Percentiles rank a stretch among this genome's conserved stretches.
These are phyloP conservation scores for Temnothorax longispinosus DNA, from an alignment of 1,140 invertebrate species.

Conservation along the genomic window DNA sequence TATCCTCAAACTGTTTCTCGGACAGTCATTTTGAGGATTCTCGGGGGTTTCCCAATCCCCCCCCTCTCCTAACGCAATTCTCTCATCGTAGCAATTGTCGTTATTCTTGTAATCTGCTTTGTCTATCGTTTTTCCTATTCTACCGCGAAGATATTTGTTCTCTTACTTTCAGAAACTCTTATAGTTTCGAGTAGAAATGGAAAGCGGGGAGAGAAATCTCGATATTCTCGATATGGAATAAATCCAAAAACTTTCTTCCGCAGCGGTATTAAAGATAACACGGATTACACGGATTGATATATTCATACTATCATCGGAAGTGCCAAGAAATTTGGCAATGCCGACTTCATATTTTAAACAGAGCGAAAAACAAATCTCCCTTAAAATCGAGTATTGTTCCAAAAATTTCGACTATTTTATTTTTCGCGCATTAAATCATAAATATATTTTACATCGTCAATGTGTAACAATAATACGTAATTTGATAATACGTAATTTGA, in stretches of 20 bases:
- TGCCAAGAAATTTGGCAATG: not conserved
- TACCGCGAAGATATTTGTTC: not conserved
- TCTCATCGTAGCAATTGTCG: not conserved
- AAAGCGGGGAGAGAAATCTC: not conserved
- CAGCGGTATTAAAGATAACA: not conserved
- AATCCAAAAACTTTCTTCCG: slow-evolving; percentile 45
- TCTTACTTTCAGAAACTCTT: not conserved
- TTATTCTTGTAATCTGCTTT: not conserved
- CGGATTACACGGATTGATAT: not conserved
- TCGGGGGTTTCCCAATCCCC: not conserved
- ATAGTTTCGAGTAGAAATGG: not conserved
- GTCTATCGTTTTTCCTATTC: not conserved
- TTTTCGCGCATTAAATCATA: not conserved
- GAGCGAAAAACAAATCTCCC: not conserved
- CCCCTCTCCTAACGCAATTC: not conserved
- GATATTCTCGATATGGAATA: not conserved
- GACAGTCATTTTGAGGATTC: slow-evolving; percentile 40
- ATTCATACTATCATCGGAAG: not conserved
- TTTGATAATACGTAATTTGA: too few relatives aligned
- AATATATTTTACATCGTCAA: not conserved
- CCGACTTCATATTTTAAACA: not conserved
- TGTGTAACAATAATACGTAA: not conserved
- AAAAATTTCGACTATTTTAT: slow-evolving; percentile 15
- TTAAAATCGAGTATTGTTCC: not conserved
- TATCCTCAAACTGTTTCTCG: slow-evolving; percentile 68